A percentile compares a stretch with the other conserved stretches of the same genome.
Conservation (phyloP, 2,797 vertebrate species). For the Fistularia tabacaria region DNA sequence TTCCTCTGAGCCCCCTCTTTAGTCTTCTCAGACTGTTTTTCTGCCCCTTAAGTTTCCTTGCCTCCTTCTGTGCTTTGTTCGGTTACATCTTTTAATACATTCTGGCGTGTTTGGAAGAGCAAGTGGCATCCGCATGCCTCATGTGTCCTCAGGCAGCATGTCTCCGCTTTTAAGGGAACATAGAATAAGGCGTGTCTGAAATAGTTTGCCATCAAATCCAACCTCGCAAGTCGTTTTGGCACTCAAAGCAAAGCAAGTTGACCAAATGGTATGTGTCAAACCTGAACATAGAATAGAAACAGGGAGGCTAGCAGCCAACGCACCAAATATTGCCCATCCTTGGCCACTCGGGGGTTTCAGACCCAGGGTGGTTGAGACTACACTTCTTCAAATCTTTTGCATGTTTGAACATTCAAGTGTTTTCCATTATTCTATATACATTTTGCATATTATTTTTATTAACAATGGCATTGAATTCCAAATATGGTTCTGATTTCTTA, state of each 20-base stretch:
- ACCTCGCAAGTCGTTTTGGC: slow-evolving; percentile 3
- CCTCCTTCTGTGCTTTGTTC: slow-evolving; percentile 4
- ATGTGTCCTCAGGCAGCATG: slow-evolving; percentile 14
- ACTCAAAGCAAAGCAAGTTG: not conserved
- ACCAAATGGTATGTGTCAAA: slow-evolving; percentile 6
- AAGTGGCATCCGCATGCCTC: slow-evolving; percentile 26
- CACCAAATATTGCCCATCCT: no score
- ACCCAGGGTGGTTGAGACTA: no score
- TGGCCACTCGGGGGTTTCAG: no score
- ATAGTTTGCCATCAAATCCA: slow-evolving; percentile 9
- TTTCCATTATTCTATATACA: no score
- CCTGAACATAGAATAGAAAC: not conserved
- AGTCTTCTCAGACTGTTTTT: not conserved
- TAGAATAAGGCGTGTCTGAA: slow-evolving; percentile 4
- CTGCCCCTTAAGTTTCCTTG: not conserved
- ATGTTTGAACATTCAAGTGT: no score
- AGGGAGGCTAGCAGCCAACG: no score
- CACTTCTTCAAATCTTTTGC: no score
- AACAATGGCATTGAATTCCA: no score
- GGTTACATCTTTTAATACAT: slow-evolving; percentile 24
- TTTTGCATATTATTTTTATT: no score
- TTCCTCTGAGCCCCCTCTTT: not conserved
- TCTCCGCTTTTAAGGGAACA: slow-evolving; percentile 2
- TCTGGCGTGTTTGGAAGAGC: slow-evolving; percentile 27
- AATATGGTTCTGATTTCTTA: no score